Evolutionary conservation across 2,888 invertebrate species (phyloP).

Genomic region (Megaustenia siamemsis): DNA sequence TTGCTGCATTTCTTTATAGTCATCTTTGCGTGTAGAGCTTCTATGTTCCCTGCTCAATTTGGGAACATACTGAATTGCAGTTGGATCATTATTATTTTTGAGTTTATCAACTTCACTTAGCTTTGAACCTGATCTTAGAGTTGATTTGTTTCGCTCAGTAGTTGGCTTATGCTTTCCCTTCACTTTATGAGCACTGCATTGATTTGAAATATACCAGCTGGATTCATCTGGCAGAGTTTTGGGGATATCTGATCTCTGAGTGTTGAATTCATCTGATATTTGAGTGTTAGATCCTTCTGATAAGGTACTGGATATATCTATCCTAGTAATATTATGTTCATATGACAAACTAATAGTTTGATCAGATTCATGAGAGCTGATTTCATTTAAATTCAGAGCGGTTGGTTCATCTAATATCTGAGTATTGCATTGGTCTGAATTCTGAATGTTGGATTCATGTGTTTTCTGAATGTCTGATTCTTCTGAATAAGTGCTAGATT

Average conservation of each 20-base stretch:
- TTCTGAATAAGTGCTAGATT: neutral
- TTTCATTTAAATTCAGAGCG: neutral
- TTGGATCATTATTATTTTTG: neutral
- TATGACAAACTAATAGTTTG: neutral
- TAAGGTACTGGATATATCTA: too few species aligned
- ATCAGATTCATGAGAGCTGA: neutral
- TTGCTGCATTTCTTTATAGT: neutral
- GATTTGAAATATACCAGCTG: too few species aligned
- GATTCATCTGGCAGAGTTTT: too few species aligned
- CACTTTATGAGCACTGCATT: too few species aligned
- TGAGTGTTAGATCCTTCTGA: too few species aligned
- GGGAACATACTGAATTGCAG: neutral
- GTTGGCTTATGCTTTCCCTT: neutral
- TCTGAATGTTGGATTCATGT: neutral
- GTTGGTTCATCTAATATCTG: neutral
- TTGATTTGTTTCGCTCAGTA: neutral
- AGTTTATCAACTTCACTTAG: neutral
- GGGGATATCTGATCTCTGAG: neutral
- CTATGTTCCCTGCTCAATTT: constrained; percentile 3
- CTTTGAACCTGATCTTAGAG: neutral
- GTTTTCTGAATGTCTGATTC: neutral
- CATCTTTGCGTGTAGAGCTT: neutral
- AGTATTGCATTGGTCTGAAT: neutral
- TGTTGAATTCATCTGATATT: neutral
- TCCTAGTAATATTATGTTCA: too few species aligned